A percentile compares a stretch with the other conserved stretches of the same genome.
Conservation (phyloP, 1,140 invertebrate genomes). For the Meteorus sp. region DNA sequence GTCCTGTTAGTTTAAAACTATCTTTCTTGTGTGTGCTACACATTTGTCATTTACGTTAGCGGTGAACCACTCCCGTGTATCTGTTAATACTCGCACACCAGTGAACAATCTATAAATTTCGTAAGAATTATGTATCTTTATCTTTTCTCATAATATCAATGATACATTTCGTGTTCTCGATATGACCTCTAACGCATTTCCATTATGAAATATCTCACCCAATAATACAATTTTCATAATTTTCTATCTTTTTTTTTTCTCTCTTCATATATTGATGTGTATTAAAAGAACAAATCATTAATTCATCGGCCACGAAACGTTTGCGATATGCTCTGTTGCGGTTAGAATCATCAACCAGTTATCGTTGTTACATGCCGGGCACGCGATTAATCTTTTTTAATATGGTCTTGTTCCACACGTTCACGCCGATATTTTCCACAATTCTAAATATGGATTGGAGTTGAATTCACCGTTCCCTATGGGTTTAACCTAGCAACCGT, state of each 20-base stretch:
- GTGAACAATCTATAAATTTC: slow-evolving; percentile 4
- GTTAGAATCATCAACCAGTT: neutral
- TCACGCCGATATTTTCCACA: neutral
- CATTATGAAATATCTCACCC: too few relatives aligned
- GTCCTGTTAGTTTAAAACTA: neutral
- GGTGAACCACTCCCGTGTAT: slow-evolving; percentile 22
- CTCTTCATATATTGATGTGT: too few relatives aligned
- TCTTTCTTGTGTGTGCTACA: slow-evolving; percentile 4
- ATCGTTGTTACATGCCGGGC: neutral
- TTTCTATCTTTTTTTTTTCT: neutral
- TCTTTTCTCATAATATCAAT: neutral
- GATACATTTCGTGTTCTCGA: too few relatives aligned
- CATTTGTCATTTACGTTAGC: slow-evolving; percentile 13
- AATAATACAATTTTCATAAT: slow-evolving; percentile 2
- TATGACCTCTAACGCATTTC: too few relatives aligned
- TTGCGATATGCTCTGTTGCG: neutral
- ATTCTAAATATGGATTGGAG: slow-evolving; percentile 11
- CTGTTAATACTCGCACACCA: neutral
- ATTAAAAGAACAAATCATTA: too few relatives aligned
- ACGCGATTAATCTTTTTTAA: neutral
- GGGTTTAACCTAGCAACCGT: slow-evolving; percentile 18
- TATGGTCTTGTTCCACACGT: neutral
- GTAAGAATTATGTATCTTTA: slow-evolving; percentile 3
- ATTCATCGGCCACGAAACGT: neutral
- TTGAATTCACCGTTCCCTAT: neutral